Conservation (phyloP, 2,888 invertebrate species). For the Ichneumoninae sp. region DNA sequence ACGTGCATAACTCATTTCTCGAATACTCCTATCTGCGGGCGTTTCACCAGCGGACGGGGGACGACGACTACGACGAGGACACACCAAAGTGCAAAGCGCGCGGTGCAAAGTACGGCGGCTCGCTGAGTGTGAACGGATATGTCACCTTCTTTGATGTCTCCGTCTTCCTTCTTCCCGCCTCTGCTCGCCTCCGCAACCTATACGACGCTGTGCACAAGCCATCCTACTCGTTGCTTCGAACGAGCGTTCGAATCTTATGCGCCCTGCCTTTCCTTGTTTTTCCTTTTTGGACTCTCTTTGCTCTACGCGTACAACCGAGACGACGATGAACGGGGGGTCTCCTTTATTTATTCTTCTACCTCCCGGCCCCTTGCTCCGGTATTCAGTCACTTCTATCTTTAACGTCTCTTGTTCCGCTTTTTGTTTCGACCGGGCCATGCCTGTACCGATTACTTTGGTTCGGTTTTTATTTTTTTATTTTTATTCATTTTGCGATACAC, state of each 20-base stretch:
- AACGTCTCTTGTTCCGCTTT: constrained; percentile 40
- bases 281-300: constrained; percentile 33
- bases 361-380: constrained; percentile 40
- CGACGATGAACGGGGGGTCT: constrained; percentile 26
- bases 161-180: constrained; percentile 67
- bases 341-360: constrained; percentile 48
- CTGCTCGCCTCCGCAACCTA: constrained; percentile 64
- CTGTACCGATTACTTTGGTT: neutral
- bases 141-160: constrained; percentile 83
- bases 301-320: constrained; percentile 31
- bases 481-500: neutral
- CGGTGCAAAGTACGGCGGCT: constrained; percentile 53
- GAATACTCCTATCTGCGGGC: constrained; percentile 20
- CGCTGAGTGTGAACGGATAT: constrained; percentile 83
- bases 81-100: constrained; percentile 54
- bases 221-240: constrained; percentile 42
- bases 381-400: constrained; percentile 50
- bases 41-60: constrained; percentile 54
- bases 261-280: constrained; percentile 34
- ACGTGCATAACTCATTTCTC: constrained; percentile 16
- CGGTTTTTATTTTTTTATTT: neutral
- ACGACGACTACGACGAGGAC: constrained; percentile 48
- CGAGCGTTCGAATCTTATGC: constrained; percentile 37
- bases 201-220: constrained; percentile 50
- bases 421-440: constrained; percentile 8